Percentiles rank a stretch among this genome's conserved stretches.
Conservation (phyloP, 2,888 invertebrate genomes). For the Aphidoletes aphidimyza region DNA sequence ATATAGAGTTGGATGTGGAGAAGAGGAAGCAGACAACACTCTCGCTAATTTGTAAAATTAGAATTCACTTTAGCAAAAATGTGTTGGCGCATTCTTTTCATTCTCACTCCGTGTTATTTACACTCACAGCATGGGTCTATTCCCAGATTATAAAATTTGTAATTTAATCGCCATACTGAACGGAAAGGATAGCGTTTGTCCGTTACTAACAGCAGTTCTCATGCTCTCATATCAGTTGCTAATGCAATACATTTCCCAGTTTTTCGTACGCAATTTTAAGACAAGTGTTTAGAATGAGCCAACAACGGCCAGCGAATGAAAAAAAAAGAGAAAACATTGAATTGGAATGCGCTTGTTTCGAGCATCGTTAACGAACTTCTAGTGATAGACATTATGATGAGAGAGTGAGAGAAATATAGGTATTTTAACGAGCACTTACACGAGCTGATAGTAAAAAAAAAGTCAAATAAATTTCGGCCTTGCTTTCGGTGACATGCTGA, state of each 20-base stretch:
- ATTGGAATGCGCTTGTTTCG: neutral
- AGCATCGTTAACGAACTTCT: neutral
- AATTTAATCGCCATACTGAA: neutral
- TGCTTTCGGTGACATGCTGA: neutral
- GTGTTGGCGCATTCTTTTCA: neutral
- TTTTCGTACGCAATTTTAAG: neutral
- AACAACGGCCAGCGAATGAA: too few relatives aligned
- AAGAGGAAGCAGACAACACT: neutral
- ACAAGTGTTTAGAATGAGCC: neutral
- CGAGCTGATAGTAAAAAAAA: neutral
- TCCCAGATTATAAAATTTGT: neutral
- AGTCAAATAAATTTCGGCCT: neutral
- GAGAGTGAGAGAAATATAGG: too few relatives aligned
- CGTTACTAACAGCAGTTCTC: too few relatives aligned
- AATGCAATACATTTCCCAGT: neutral
- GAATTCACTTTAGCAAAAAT: neutral
- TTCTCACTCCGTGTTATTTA: neutral
- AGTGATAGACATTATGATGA: too few relatives aligned
- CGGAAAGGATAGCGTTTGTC: neutral
- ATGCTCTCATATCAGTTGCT: too few relatives aligned
- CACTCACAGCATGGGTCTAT: neutral
- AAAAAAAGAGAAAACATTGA: neutral
- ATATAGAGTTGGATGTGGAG: neutral
- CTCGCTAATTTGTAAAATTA: slow-evolving; percentile 2
- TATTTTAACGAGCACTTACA: neutral